Conservation (phyloP, 2,113 vertebrate species). For the Brachyhypopomus occidentalis region DNA sequence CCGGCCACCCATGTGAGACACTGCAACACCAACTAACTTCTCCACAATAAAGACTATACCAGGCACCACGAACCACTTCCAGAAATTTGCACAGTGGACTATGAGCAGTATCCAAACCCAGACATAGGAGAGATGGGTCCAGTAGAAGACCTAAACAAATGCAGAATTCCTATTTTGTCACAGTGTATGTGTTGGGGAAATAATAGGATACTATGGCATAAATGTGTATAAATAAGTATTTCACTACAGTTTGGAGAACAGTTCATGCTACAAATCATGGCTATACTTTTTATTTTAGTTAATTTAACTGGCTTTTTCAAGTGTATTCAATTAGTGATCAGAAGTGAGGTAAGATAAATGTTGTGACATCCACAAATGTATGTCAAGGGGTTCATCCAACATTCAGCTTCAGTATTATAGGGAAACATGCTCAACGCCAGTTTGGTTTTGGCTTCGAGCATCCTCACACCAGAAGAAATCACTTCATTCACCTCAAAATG, state of each 20-base stretch:
- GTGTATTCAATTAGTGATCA: too few relatives aligned
- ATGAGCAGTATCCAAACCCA: constrained; percentile 83
- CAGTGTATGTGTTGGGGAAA: too few relatives aligned
- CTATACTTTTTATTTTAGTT: too few relatives aligned
- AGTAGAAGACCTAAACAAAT: constrained; percentile 83
- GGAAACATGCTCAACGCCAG: background rate
- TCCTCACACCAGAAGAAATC: background rate
- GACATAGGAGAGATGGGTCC: constrained; percentile 87
- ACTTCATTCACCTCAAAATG: constrained; percentile 80
- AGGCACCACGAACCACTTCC: constrained; percentile 88
- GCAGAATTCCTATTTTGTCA: background rate
- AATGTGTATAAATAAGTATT: too few relatives aligned
- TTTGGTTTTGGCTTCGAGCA: background rate
- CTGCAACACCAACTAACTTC: constrained; percentile 75
- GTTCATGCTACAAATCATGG: too few relatives aligned
- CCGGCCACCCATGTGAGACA: constrained; percentile 74
- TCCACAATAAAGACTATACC: constrained; percentile 82
- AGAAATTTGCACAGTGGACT: constrained; percentile 86
- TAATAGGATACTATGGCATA: too few relatives aligned
- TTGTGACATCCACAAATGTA: background rate
- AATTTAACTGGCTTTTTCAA: too few relatives aligned
- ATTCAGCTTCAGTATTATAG: background rate
- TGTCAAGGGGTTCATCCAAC: background rate
- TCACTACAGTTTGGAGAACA: background rate
- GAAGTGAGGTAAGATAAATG: too few relatives aligned